Percentiles rank a stretch among this genome's conserved stretches.
phyloP scores from a whole-genome alignment of 2,888 invertebrate genomes.

The Pammene aurita region DNA sequence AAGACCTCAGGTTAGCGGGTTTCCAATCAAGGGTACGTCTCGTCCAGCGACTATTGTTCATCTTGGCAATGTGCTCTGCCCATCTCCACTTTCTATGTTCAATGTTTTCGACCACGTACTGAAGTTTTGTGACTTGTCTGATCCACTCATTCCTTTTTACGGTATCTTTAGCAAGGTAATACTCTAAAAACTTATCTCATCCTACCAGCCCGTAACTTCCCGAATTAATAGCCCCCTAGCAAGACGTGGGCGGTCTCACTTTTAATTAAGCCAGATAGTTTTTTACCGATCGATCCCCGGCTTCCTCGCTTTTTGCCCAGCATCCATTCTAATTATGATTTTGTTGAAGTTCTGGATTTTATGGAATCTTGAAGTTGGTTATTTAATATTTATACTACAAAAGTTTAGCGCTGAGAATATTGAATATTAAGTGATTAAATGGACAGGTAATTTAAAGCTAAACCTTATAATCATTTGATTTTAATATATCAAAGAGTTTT shows the following conservation, averaged over 20 bases:
- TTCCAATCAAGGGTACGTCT: too few species aligned
- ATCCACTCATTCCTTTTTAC: too few species aligned
- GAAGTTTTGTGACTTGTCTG: too few species aligned
- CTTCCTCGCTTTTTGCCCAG: constrained; percentile 12
- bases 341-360: constrained; percentile 9
- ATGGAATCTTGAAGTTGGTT: constrained; percentile 2
- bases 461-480: too few species aligned
- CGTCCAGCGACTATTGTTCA: too few species aligned
- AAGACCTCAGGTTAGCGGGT: too few species aligned
- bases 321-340: constrained; percentile 20
- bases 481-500: too few species aligned
- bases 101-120: too few species aligned
- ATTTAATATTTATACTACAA: constrained; percentile 6
- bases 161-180: too few species aligned
- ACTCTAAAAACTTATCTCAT: constrained; percentile 3
- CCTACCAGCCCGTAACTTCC: constrained; percentile 13
- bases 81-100: too few species aligned
- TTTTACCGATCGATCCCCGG: constrained; percentile 26
- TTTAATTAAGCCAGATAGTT: constrained; percentile 35
- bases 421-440: neutral
- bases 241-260: neutral
- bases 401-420: neutral
- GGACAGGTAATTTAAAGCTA: too few species aligned
- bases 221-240: constrained; percentile 8
- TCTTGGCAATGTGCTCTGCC: too few species aligned